Conservation (phyloP, 2,888 invertebrate species). For the Xestoiulus laeticollis region DNA sequence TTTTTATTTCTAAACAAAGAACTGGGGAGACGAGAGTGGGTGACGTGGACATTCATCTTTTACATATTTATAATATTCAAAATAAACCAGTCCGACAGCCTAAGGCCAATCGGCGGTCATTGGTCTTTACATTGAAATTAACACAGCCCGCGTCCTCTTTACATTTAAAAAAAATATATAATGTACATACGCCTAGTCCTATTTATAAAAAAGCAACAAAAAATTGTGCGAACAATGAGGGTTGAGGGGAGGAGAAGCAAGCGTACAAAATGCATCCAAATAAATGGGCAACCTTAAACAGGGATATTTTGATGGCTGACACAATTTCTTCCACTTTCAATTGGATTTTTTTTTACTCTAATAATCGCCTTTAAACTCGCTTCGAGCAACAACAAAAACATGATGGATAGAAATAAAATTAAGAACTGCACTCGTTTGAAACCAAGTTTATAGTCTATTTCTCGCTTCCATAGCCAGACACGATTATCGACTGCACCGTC, state of each 20-base stretch:
- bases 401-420: neutral
- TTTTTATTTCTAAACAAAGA: neutral
- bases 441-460: neutral
- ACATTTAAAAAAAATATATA: neutral
- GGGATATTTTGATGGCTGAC: neutral
- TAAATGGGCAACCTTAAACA: neutral
- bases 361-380: neutral
- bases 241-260: neutral
- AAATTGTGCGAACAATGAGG: neutral
- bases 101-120: neutral
- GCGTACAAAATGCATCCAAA: neutral
- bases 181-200: neutral
- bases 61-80: conserved; percentile 1
- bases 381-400: neutral
- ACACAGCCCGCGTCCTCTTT: neutral
- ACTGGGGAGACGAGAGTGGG: neutral
- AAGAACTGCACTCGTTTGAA: neutral
- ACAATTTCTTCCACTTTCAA: neutral
- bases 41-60: neutral
- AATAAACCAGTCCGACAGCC: neutral
- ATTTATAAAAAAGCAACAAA: neutral
- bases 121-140: conserved; percentile 1
- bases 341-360: neutral
- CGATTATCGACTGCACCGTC: neutral
- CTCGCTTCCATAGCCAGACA: neutral